phyloP scores from a whole-genome alignment of 2,888 invertebrate genomes.

The Leptinotarsa tumamoca region DNA sequence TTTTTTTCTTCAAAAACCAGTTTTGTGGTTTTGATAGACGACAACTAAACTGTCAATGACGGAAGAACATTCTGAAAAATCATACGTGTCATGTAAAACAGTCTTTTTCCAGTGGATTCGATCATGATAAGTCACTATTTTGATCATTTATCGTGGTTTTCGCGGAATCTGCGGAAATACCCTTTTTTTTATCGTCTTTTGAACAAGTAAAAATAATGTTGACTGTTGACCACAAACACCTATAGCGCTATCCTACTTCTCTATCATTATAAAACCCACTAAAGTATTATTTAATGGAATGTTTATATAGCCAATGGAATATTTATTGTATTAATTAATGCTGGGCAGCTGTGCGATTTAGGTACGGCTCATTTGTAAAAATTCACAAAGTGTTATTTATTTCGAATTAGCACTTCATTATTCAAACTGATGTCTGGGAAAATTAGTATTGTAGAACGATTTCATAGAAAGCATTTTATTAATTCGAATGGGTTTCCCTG shows the following conservation, averaged over 20 bases:
- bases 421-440: not conserved
- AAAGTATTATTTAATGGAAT: constrained; percentile 9
- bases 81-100: not conserved
- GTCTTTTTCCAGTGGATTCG: not conserved
- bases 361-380: not conserved
- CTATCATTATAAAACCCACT: not conserved
- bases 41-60: no score
- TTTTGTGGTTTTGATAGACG: no score
- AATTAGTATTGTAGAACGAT: not conserved
- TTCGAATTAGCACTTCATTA: not conserved
- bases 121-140: not conserved
- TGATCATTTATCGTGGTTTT: not conserved
- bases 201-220: no score
- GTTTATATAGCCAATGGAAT: constrained; percentile 12
- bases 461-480: not conserved
- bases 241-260: not conserved
- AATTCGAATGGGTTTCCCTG: not conserved
- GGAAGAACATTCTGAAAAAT: not conserved
- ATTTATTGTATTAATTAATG: not conserved
- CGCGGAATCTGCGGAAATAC: not conserved
- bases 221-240: constrained; percentile 5
- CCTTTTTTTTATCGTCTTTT: no score
- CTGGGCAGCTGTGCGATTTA: not conserved
- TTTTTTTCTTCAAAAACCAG: no score
- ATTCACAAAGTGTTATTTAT: not conserved